These are phyloP conservation scores for Poeciliopsis turneri DNA, from an alignment of 2,797 vertebrate genomes.

Conservation along the genomic window DNA sequence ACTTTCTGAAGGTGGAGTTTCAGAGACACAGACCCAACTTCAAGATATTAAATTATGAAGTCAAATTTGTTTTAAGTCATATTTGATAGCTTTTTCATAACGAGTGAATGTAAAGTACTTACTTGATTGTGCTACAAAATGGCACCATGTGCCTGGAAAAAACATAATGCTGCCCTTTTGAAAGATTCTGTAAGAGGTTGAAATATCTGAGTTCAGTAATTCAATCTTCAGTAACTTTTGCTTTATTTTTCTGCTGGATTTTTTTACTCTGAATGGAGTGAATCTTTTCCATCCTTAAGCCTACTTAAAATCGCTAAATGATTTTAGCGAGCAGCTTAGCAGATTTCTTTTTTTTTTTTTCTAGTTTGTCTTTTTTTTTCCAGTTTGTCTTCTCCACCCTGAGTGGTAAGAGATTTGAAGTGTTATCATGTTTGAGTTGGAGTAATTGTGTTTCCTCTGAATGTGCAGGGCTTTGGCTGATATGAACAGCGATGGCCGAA, in stretches of 20 bases:
- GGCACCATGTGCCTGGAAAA: no score
- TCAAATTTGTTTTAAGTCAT: no score
- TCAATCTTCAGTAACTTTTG: not conserved
- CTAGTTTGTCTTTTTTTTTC: not conserved
- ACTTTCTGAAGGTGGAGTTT: no score
- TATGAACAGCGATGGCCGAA: constrained; percentile 96
- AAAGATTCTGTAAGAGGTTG: not conserved
- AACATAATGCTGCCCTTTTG: no score
- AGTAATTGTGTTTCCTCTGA: not conserved
- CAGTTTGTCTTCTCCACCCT: not conserved
- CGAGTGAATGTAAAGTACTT: no score
- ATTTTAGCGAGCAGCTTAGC: not conserved
- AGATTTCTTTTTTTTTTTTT: not conserved
- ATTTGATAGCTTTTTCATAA: no score
- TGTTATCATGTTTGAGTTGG: not conserved
- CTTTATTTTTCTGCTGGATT: not conserved
- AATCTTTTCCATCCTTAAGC: not conserved
- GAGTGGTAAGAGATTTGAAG: not conserved
- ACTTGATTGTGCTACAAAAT: no score
- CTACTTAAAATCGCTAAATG: not conserved
- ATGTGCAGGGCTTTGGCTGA: constrained; percentile 92
- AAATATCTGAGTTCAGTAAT: not conserved
- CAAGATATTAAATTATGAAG: no score
- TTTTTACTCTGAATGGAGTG: not conserved
- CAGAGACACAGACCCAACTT: no score